A percentile compares a stretch with the other conserved stretches of the same genome.
Evolutionary conservation across 1,140 invertebrate genomes (phyloP).

Genomic region (Paraescarpia echinospica): DNA sequence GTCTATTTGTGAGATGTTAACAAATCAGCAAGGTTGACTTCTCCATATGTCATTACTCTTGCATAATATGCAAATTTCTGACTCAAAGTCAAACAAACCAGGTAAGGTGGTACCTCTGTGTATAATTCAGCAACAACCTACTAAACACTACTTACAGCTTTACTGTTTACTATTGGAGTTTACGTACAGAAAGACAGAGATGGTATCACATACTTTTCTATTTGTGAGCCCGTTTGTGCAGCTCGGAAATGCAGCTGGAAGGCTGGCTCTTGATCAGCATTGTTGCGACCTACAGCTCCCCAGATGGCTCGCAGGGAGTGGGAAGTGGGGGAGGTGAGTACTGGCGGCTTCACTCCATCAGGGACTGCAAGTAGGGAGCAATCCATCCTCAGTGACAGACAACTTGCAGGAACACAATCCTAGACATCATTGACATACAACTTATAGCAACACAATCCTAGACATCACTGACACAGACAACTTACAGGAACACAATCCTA

Average conservation of each 20-base stretch:
- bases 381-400: background rate
- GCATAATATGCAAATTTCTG: too few species aligned
- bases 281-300: constrained; percentile 46
- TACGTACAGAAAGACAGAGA: background rate
- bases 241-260: constrained; percentile 50
- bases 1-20: too few species aligned
- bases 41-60: too few species aligned
- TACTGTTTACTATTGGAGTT: background rate
- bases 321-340: constrained; percentile 46
- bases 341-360: constrained; percentile 53
- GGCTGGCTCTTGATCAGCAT: constrained; percentile 39
- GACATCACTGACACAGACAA: background rate
- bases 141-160: too few species aligned
- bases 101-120: too few species aligned
- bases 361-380: constrained; percentile 39
- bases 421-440: background rate
- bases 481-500: background rate
- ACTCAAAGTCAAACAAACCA: background rate
- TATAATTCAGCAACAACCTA: too few species aligned
- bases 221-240: constrained; percentile 32
- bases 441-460: background rate
- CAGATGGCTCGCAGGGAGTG: constrained; percentile 48
- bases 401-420: constrained; percentile 2
- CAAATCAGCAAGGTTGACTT: too few species aligned
- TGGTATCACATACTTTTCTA: constrained; percentile 42